phyloP scores from a whole-genome alignment of 2,888 invertebrate genomes.

The Cheilosia variabilis region DNA sequence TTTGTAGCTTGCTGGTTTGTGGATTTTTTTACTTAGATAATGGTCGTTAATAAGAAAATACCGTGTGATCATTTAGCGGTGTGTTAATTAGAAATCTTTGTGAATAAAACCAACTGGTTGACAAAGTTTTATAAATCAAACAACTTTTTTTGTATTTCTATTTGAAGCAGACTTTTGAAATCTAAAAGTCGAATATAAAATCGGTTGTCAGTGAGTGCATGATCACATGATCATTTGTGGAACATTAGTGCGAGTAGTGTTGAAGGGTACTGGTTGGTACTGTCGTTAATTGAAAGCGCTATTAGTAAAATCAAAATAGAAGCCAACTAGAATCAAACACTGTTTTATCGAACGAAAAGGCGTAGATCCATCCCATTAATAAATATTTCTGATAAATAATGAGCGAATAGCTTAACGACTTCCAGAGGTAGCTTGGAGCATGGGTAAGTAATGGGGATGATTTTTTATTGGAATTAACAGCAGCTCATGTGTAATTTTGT shows the following conservation, averaged over 20 bases:
- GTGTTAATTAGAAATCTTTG: conserved; percentile 78
- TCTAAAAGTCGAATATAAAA: conserved; percentile 3
- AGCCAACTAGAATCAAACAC: too few species aligned
- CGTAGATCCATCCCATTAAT: too few species aligned
- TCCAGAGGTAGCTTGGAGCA: too few species aligned
- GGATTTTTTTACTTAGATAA: conserved; percentile 46
- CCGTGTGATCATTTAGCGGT: conserved; percentile 82
- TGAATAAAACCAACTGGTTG: conserved; percentile 48
- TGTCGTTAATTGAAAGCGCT: neutral
- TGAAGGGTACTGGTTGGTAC: neutral
- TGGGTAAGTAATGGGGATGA: too few species aligned
- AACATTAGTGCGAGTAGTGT: neutral
- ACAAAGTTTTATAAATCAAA: conserved; percentile 33
- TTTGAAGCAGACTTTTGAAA: neutral
- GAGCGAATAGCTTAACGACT: too few species aligned
- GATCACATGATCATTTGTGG: conserved; percentile 16
- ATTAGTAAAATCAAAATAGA: too few species aligned
- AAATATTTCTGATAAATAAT: too few species aligned
- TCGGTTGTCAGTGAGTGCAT: conserved; percentile 8
- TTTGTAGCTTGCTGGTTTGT: neutral
- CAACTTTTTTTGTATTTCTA: neutral
- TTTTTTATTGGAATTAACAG: too few species aligned
- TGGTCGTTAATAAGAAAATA: conserved; percentile 78
- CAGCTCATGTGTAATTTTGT: too few species aligned
- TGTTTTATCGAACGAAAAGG: too few species aligned